phyloP scores from a whole-genome alignment of 2,888 invertebrate genomes.

The Lymantria dispar region DNA sequence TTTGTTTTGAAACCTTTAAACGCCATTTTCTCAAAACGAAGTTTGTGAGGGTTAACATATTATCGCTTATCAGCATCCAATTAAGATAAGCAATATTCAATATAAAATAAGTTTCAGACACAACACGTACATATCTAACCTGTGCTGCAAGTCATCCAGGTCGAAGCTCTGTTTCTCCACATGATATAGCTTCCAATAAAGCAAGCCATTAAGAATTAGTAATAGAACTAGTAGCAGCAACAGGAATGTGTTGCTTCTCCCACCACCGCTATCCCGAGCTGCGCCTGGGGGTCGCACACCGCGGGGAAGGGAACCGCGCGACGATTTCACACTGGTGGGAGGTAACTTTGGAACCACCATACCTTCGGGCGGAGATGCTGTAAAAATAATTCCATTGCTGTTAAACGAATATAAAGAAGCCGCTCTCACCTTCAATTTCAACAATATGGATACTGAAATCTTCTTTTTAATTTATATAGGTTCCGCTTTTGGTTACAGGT shows the following conservation, averaged over 20 bases:
- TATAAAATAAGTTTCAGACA: no score
- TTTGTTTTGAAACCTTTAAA: no score
- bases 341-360: slow-evolving; percentile 13
- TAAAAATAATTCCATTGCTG: background rate
- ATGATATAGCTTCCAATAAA: slow-evolving; percentile 92
- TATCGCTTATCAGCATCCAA: no score
- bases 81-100: no score
- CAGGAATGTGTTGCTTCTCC: slow-evolving; percentile 62
- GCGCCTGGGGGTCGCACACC: slow-evolving; percentile 20
- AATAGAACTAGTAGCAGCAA: slow-evolving; percentile 83
- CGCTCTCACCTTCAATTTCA: no score
- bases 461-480: no score
- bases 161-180: slow-evolving; percentile 76
- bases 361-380: slow-evolving; percentile 6
- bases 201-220: slow-evolving; percentile 85
- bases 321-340: slow-evolving; percentile 7
- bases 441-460: no score
- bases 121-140: slow-evolving; percentile 28
- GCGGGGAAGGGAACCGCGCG: slow-evolving; percentile 23
- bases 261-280: slow-evolving; percentile 19
- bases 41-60: no score
- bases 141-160: slow-evolving; percentile 46
- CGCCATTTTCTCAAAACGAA: no score
- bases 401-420: background rate
- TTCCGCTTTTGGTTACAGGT: no score